phyloP scores from a whole-genome alignment of 2,113 vertebrate genomes.

The Cheilinus undulatus region DNA sequence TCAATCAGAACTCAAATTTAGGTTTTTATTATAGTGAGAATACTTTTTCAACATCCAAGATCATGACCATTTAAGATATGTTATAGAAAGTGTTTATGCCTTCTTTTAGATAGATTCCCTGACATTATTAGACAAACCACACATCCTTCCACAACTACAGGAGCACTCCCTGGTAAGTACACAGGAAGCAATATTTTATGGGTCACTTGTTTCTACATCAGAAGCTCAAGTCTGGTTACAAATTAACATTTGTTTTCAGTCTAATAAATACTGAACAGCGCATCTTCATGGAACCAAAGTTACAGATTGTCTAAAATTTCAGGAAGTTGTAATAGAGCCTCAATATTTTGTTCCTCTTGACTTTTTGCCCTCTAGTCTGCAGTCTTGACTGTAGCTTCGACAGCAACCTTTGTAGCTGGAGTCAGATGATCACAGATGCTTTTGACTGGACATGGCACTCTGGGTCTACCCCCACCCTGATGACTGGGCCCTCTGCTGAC shows the following conservation, averaged over 20 bases:
- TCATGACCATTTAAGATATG: neutral
- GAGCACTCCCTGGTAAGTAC: slow-evolving; percentile 36
- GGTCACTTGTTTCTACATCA: slow-evolving; percentile 17
- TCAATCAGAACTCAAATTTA: neutral
- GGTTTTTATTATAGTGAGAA: too few species aligned
- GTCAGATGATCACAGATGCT: slow-evolving; percentile 63
- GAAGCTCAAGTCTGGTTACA: slow-evolving; percentile 39
- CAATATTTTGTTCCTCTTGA: neutral
- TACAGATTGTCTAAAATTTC: neutral
- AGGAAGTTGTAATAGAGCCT: neutral
- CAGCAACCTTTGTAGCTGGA: slow-evolving; percentile 67
- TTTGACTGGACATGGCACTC: slow-evolving; percentile 73
- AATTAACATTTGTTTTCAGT: slow-evolving; percentile 27
- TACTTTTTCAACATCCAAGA: too few species aligned
- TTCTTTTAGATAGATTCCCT: slow-evolving; percentile 21
- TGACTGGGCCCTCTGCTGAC: slow-evolving; percentile 67
- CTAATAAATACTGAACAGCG: neutral
- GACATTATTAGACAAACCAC: slow-evolving; percentile 15
- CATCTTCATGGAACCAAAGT: neutral
- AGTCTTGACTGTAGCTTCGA: slow-evolving; percentile 64
- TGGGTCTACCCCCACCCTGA: slow-evolving; percentile 60
- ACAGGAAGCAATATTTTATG: slow-evolving; percentile 34
- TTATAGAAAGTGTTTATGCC: neutral
- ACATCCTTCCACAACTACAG: slow-evolving; percentile 11
- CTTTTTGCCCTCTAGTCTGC: slow-evolving; percentile 55